Percentiles rank a stretch among this genome's conserved stretches.
Conservation (phyloP, 2,797 vertebrate species). For the Melanogrammus aeglefinus region DNA sequence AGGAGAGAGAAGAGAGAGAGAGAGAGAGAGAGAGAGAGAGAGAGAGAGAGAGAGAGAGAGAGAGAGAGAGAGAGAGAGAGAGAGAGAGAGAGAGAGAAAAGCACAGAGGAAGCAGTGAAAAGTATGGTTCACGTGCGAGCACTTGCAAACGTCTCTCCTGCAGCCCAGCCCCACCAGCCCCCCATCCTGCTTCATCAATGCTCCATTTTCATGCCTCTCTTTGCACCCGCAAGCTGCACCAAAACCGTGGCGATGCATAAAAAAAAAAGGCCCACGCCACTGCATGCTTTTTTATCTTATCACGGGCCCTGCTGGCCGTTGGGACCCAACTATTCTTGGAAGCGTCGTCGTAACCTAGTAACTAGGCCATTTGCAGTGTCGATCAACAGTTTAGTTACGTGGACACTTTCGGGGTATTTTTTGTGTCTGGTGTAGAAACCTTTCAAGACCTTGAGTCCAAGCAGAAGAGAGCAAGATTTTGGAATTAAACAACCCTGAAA, state of each 20-base stretch:
- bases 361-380: background rate
- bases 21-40: background rate
- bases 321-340: conserved; percentile 2
- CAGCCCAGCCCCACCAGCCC: background rate
- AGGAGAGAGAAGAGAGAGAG: background rate
- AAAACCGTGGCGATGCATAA: background rate
- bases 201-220: background rate
- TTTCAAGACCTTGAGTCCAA: too few relatives aligned
- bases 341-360: background rate
- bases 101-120: background rate
- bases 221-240: background rate
- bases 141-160: background rate
- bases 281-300: background rate
- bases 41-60: background rate
- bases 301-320: background rate
- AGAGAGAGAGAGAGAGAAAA: background rate
- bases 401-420: background rate
- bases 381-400: background rate
- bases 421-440: background rate
- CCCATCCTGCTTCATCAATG: background rate
- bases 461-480: background rate
- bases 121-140: background rate
- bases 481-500: too few relatives aligned
- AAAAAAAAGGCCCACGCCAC: background rate
- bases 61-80: background rate